Evolutionary conservation across 2,888 invertebrate genomes (phyloP).

Genomic region (Eupithecia abbreviata): DNA sequence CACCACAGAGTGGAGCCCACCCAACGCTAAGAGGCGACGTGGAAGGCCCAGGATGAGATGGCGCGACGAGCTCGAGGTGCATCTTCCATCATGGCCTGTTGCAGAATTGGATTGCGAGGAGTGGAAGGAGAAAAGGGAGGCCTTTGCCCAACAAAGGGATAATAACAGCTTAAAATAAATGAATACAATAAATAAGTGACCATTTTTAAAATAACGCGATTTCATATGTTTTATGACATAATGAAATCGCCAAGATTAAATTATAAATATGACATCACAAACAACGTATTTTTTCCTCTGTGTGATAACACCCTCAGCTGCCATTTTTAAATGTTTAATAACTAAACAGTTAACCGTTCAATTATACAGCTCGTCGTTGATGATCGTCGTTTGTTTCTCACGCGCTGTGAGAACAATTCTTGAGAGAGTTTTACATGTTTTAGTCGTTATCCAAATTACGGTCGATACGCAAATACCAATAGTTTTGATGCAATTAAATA

Average conservation of each 20-base stretch:
- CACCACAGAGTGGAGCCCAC: no score
- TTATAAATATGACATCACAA: neutral
- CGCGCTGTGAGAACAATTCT: constrained; percentile 76
- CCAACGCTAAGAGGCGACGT: no score
- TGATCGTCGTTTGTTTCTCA: constrained; percentile 71
- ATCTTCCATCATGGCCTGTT: no score
- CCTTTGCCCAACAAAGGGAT: no score
- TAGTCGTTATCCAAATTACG: constrained; percentile 63
- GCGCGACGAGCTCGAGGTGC: no score
- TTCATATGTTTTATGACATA: no score
- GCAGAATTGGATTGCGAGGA: no score
- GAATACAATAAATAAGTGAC: neutral
- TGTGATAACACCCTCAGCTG: constrained; percentile 40
- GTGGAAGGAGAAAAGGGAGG: no score
- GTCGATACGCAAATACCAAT: constrained; percentile 69
- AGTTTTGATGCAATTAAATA: constrained; percentile 51
- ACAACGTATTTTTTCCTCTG: constrained; percentile 35
- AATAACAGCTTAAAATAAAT: no score
- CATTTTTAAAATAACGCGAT: neutral
- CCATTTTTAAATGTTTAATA: constrained; percentile 75
- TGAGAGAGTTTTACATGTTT: constrained; percentile 63
- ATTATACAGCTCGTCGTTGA: constrained; percentile 53
- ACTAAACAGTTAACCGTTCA: constrained; percentile 68
- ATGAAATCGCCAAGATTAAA: neutral
- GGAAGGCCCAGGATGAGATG: no score